Evolutionary conservation across 2,888 invertebrate species (phyloP), one percentile per base, ranked within the genome.

Genomic region (Melanchra persicariae): DNA sequence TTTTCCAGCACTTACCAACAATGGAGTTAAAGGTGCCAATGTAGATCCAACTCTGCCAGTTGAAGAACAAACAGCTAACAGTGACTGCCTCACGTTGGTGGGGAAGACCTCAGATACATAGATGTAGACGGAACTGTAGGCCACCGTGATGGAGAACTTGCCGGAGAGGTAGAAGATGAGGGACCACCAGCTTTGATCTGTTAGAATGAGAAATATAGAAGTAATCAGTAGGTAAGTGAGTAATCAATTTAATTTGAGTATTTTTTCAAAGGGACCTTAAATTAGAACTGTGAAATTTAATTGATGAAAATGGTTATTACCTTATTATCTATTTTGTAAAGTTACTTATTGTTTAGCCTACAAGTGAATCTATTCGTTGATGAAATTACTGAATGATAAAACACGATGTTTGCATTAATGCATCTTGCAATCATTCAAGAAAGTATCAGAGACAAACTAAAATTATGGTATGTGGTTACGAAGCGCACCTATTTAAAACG

Each of bases 41-140:
- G 97, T 97, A 2, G 97, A 97, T 0, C 97, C 97, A 58, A 97
- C 93, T 76, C 97, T 94, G 24, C 97, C 97, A 47, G 97, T 93
- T 85, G 97, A 97, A 0, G 97, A 97, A 87, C 97, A 97, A 3
- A 96, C 93, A 0, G 97, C 97, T 82, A 97, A 92, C 58, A 97
- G 87, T 0, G 97, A 97, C 85, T 97, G 97, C 55, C 97, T 92
- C 45, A 97, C 93, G 40, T 95, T 96, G 0, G 97, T 97, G 0
- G 97, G 97, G 87, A 97, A 97, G 81, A 97, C 96, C 90, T 97
- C 97, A 24, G 97, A 97, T 1, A 97, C 97, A 87, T 97, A 97
- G 65, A 97, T 96, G 87, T 97, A 97, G 26, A 97, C 94, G 0
- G 97, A 95, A 47, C 97, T 96, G 87, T 97, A 97, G 0, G 97